Evolutionary conservation across 2,888 invertebrate genomes (phyloP), one percentile per base, ranked within the genome.

Genomic region (Quadroppia sp.): DNA sequence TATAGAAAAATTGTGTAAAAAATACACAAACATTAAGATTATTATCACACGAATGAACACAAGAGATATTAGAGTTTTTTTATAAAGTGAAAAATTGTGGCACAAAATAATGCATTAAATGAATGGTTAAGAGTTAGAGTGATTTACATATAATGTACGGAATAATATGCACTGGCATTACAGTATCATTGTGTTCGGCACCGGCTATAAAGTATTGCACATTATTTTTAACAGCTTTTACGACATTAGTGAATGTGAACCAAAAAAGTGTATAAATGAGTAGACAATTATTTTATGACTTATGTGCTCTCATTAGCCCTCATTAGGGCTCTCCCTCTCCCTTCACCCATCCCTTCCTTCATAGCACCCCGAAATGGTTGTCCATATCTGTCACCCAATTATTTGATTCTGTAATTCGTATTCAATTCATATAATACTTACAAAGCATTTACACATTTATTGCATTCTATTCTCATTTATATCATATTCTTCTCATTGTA

Each of bases 11-110:
- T 30, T 59, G 2, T 30, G 30, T 25, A 15, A 48, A 53, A 53
- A 53, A n/a, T n/a, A n/a, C 23, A 53, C 59, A 30, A 59, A 59
- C 59, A 59, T 59, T 59, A 30, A 30, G 59, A 59, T 59, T 32
- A 59, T 59, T 7, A 59, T 30, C 59, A 30, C 59, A 59, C 59
- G 17, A 30, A 17, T 59, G 59, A 59, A 59, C 59, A 59, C 13
- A 15, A 30, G 59, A 59, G 25, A 59, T 30, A 59, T 59, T 59
- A 59, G n/a, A 20, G 25, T 1, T 2, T 59, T 59, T 30, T 30
- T 28, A 59, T 30, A 59, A 56, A 59, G 30, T 59, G 59, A 59
- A 59, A 59, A 59, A 59, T 59, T 28, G 17, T 59, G 25, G 17
- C 53, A 23, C n/a, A 53, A 23, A 30, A 15, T 11, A 30, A 59